These are phyloP conservation scores for Meriones unguiculatus DNA, from an alignment of 2,113 vertebrate species.

Conservation along the genomic window DNA sequence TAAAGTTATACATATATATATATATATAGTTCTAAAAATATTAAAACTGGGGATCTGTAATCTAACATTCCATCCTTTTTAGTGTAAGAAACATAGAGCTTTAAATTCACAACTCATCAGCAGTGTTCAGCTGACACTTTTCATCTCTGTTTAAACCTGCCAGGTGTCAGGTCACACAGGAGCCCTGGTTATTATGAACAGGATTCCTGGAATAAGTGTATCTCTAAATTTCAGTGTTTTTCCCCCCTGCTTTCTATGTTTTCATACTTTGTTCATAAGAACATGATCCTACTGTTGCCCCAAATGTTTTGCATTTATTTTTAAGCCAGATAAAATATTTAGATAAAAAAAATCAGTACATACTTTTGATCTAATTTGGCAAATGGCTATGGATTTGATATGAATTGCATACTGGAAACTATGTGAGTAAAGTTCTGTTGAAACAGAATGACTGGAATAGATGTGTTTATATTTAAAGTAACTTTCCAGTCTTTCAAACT, in stretches of 20 bases:
- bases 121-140: slow-evolving; percentile 40
- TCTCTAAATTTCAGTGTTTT: neutral
- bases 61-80: slow-evolving; percentile 35
- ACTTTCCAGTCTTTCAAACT: slow-evolving; percentile 54
- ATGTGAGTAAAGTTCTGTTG: slow-evolving; percentile 46
- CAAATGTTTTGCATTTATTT: slow-evolving; percentile 64
- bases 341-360: slow-evolving; percentile 32
- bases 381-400: slow-evolving; percentile 49
- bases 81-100: slow-evolving; percentile 53
- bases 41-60: slow-evolving; percentile 44
- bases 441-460: slow-evolving; percentile 25
- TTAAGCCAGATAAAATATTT: slow-evolving; percentile 47
- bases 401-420: slow-evolving; percentile 40
- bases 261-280: slow-evolving; percentile 49
- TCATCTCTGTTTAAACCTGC: slow-evolving; percentile 42
- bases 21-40: slow-evolving; percentile 48
- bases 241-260: neutral
- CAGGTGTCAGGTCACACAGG: slow-evolving; percentile 25
- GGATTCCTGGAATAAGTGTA: slow-evolving; percentile 44
- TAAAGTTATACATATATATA: neutral
- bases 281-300: slow-evolving; percentile 28
- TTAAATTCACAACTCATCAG: slow-evolving; percentile 53
- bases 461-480: slow-evolving; percentile 53
- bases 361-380: slow-evolving; percentile 58
- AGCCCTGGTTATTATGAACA: neutral